These are phyloP conservation scores for Chondrosia reniformis DNA, from an alignment of 37 sponge, comb jelly and placozoan species.

Conservation along the genomic window DNA sequence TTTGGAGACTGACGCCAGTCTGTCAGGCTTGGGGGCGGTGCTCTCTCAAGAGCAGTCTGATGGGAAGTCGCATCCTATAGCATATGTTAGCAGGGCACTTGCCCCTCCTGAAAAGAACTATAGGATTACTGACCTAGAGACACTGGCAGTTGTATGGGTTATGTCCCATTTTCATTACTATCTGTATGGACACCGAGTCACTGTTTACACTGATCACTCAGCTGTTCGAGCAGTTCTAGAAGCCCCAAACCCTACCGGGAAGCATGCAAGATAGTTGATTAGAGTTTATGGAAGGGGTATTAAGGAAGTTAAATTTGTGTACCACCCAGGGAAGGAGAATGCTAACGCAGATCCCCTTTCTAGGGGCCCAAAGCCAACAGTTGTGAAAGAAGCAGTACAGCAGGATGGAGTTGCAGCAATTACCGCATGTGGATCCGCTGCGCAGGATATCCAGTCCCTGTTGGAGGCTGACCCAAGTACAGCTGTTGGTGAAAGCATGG, in stretches of 20 bases:
- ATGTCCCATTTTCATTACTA: constrained; percentile 26
- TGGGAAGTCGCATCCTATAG: constrained; percentile 1
- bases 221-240: constrained; percentile 37
- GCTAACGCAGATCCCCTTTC: constrained; percentile 41
- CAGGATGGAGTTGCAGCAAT: background rate
- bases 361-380: constrained; percentile 1
- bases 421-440: no score
- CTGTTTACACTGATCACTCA: constrained; percentile 49
- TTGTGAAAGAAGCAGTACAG: background rate
- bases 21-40: background rate
- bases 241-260: constrained; percentile 31
- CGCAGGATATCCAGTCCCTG: background rate
- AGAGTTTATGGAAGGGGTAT: constrained; percentile 41
- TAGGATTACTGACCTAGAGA: constrained; percentile 42
- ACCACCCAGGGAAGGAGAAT: constrained; percentile 44
- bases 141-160: constrained; percentile 60
- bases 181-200: constrained; percentile 36
- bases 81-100: background rate
- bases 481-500: background rate
- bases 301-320: constrained; percentile 20
- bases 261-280: constrained; percentile 45
- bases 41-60: background rate
- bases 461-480: background rate
- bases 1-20: constrained; percentile 38
- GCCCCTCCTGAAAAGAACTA: constrained; percentile 28